phyloP scores from a whole-genome alignment of 2,888 invertebrate species.

The Adineta ricciae region DNA sequence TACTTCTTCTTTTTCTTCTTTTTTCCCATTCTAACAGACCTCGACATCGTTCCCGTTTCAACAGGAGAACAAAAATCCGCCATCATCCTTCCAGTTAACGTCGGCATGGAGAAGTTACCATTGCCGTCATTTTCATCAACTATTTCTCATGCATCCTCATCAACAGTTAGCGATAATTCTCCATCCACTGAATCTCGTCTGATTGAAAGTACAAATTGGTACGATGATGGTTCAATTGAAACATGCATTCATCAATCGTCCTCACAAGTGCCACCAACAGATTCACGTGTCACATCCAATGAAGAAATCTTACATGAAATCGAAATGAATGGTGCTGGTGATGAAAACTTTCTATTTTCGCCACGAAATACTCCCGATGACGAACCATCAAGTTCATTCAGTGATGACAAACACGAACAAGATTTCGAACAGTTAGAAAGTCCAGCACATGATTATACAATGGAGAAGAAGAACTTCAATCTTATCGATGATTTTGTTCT shows the following conservation, averaged over 20 bases:
- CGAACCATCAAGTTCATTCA: neutral
- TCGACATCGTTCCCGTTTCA: neutral
- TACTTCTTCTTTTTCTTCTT: neutral
- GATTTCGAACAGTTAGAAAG: neutral
- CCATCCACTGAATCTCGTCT: neutral
- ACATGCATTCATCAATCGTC: constrained; percentile 3
- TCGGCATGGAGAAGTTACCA: neutral
- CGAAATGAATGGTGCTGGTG: neutral
- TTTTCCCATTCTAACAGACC: neutral
- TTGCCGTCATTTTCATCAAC: neutral
- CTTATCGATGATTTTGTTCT: neutral
- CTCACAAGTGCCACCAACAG: neutral
- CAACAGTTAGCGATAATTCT: neutral
- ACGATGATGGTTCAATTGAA: constrained; percentile 5
- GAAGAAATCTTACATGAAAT: constrained; percentile 3
- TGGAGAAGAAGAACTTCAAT: neutral
- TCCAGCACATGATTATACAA: neutral
- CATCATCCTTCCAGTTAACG: neutral
- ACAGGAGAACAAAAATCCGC: neutral
- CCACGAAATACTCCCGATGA: neutral
- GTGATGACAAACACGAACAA: neutral
- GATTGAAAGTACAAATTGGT: neutral
- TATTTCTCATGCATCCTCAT: neutral
- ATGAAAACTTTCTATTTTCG: constrained; percentile 11
- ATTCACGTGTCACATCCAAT: neutral